Conservation (phyloP, 30 jellyfish, hydroid and myxozoan species). For the Pelagia noctiluca region DNA sequence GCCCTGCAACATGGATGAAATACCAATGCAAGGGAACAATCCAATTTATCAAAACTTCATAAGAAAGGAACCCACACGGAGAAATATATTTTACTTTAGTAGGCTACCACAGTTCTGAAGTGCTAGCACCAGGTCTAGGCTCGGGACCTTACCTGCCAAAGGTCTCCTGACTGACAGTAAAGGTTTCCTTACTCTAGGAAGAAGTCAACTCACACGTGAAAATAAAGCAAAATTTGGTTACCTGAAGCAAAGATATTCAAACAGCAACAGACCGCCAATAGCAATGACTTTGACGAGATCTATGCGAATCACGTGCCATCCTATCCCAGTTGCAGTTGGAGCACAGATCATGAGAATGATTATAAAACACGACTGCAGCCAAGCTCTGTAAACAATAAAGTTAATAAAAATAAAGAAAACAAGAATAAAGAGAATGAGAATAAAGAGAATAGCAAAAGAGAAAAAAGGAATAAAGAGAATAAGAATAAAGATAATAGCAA, state of each 20-base stretch:
- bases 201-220: not conserved
- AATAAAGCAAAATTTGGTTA: not conserved
- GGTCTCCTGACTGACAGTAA: not conserved
- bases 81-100: no score
- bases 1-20: no score
- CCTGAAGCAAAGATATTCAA: conserved; percentile 77
- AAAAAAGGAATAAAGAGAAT: no score
- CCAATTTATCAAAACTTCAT: no score
- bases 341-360: conserved; percentile 63
- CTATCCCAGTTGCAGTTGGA: conserved; percentile 57
- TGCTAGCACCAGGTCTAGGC: no score
- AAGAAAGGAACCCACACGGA: no score
- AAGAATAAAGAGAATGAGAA: no score
- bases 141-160: no score
- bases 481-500: no score
- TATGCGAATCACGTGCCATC: conserved; percentile 51
- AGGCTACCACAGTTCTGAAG: no score
- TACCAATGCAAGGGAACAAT: no score
- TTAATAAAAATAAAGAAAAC: not conserved
- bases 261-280: conserved; percentile 60
- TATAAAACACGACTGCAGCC: conserved; percentile 79
- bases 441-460: no score
- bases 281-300: conserved; percentile 60
- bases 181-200: not conserved
- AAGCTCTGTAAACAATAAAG: conserved; percentile 70